A percentile compares a stretch with the other conserved stretches of the same genome.
Conservation (phyloP, 2,797 vertebrate genomes). For the Coranthus polyacanthus region DNA sequence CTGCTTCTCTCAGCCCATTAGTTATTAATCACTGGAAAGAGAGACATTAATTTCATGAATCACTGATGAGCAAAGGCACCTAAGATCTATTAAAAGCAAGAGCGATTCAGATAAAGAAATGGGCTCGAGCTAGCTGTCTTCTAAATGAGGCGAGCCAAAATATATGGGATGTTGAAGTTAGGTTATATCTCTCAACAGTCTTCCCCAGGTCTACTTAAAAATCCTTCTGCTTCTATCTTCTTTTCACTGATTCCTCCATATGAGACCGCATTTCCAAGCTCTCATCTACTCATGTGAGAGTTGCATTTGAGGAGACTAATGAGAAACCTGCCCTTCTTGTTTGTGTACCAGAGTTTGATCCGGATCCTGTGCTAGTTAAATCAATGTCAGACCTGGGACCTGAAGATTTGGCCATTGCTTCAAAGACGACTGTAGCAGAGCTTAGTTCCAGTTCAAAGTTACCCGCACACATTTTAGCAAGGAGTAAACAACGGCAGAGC, state of each 20-base stretch:
- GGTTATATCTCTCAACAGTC: slow-evolving; percentile 30
- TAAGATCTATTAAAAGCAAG: slow-evolving; percentile 71
- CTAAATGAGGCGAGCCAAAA: slow-evolving; percentile 68
- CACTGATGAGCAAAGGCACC: slow-evolving; percentile 70
- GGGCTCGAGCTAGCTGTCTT: slow-evolving; percentile 46
- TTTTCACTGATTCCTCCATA: slow-evolving; percentile 35
- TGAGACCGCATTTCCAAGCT: slow-evolving; percentile 17
- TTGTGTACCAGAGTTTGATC: slow-evolving; percentile 60
- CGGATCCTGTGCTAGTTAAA: slow-evolving; percentile 60
- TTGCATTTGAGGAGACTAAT: slow-evolving; percentile 49
- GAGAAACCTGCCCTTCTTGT: slow-evolving; percentile 53
- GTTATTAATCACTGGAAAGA: slow-evolving; percentile 77
- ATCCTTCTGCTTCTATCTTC: slow-evolving; percentile 27
- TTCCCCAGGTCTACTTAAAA: slow-evolving; percentile 39
- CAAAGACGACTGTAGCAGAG: slow-evolving; percentile 49
- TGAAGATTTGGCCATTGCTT: slow-evolving; percentile 68
- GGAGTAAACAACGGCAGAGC: slow-evolving; percentile 59
- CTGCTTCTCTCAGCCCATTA: slow-evolving; percentile 66
- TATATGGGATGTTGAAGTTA: slow-evolving; percentile 55
- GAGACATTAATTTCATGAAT: slow-evolving; percentile 74
- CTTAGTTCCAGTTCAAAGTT: slow-evolving; percentile 57
- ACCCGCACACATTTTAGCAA: slow-evolving; percentile 52
- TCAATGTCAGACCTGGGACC: slow-evolving; percentile 69
- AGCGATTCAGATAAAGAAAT: slow-evolving; percentile 55
- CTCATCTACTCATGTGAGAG: slow-evolving; percentile 47